These are phyloP conservation scores for Hydropsyche betteni DNA, from an alignment of 2,888 invertebrate genomes.

Conservation along the genomic window DNA sequence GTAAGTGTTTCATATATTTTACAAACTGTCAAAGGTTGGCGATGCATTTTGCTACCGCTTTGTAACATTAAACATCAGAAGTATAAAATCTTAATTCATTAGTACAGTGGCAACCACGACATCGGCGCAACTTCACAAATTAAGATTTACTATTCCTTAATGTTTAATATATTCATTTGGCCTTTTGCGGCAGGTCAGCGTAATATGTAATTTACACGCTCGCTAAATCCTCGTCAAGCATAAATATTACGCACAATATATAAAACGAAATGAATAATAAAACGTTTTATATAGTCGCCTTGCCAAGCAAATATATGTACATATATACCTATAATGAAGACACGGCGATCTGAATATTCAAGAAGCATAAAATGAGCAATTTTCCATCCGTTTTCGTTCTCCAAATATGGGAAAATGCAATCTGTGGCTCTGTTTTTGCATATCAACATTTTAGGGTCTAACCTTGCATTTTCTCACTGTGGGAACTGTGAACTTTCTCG, in stretches of 20 bases:
- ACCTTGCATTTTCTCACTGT: no score
- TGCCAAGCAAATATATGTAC: no score
- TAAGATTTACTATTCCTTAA: conserved; percentile 27
- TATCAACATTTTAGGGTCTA: no score
- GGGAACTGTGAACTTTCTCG: not conserved
- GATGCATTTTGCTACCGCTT: not conserved
- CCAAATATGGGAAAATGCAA: no score
- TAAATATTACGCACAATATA: conserved; percentile 3
- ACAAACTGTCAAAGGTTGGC: not conserved
- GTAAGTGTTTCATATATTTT: not conserved
- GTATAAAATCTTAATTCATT: conserved; percentile 26
- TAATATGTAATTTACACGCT: conserved; percentile 5
- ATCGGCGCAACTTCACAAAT: conserved; percentile 10
- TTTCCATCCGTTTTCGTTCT: no score
- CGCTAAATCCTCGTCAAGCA: not conserved
- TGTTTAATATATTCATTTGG: conserved; percentile 23
- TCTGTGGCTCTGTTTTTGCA: no score
- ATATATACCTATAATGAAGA: no score
- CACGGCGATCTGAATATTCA: no score
- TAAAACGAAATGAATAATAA: not conserved
- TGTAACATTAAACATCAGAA: conserved; percentile 6
- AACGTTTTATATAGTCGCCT: no score
- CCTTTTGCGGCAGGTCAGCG: conserved; percentile 3
- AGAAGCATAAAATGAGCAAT: no score
- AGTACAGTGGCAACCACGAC: not conserved